phyloP scores from a whole-genome alignment of 2,113 vertebrate species.

The Eidolon helvum region DNA sequence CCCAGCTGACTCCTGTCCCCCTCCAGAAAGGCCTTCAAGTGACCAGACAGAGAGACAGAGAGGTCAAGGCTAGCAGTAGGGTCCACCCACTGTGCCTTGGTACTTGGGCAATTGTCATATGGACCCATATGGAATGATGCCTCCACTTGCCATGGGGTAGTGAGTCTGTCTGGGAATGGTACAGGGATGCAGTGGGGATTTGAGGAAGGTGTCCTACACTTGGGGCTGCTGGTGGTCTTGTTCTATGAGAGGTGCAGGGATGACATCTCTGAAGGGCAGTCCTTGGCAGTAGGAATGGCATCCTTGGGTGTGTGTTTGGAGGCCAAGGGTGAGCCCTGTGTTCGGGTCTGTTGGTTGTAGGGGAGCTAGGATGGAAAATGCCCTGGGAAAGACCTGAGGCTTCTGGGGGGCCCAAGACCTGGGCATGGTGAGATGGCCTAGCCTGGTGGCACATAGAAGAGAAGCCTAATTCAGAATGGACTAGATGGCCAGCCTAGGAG shows the following conservation, averaged over 20 bases:
- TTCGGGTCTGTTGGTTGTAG: background rate
- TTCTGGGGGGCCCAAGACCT: background rate
- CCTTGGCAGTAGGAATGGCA: background rate
- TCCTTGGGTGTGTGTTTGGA: background rate
- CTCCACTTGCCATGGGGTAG: background rate
- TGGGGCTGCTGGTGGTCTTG: background rate
- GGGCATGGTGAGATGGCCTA: background rate
- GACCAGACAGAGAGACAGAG: background rate
- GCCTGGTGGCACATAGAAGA: background rate
- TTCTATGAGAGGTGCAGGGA: background rate
- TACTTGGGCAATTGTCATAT: background rate
- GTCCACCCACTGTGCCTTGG: background rate
- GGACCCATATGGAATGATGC: background rate
- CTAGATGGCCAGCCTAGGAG: background rate
- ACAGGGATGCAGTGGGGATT: accelerated
- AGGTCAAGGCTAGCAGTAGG: background rate
- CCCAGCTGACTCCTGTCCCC: background rate
- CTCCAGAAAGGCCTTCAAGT: background rate
- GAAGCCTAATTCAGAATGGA: background rate
- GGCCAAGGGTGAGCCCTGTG: background rate
- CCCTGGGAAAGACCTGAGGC: background rate
- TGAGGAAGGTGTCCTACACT: background rate
- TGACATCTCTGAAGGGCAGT: background rate
- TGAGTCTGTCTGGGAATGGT: too few species aligned
- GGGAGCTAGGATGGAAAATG: background rate